These are phyloP conservation scores for Sarcophaga peregrina DNA, from an alignment of 1,140 invertebrate species.

Conservation along the genomic window DNA sequence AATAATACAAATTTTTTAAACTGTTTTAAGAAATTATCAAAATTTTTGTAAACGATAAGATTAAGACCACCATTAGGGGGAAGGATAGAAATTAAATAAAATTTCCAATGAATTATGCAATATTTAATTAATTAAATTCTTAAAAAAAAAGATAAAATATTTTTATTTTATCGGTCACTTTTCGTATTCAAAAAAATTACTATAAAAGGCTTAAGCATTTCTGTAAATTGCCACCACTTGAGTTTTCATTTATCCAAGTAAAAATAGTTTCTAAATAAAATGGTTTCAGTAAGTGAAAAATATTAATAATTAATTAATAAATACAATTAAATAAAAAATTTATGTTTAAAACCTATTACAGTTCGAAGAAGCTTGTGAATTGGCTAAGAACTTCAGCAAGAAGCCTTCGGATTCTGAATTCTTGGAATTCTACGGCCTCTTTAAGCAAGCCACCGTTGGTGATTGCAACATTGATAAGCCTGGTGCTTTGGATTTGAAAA, in stretches of 20 bases:
- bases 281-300: conserved; percentile 46
- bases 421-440: conserved; percentile 86
- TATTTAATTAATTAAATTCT: conserved; percentile 26
- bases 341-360: conserved; percentile 47
- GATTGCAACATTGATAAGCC: conserved; percentile 70
- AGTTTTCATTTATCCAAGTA: conserved; percentile 16
- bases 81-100: background rate
- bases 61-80: background rate
- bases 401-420: conserved; percentile 86
- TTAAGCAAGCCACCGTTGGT: conserved; percentile 88
- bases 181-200: background rate
- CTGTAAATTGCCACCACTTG: background rate
- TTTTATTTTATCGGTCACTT: background rate
- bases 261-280: conserved; percentile 30
- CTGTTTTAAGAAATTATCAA: background rate
- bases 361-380: conserved; percentile 83
- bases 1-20: background rate
- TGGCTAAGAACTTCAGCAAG: conserved; percentile 81
- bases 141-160: background rate
- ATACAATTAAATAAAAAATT: background rate
- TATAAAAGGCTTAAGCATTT: background rate
- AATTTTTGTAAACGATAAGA: background rate
- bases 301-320: background rate
- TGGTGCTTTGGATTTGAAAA: conserved; percentile 80
- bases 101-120: background rate